Evolutionary conservation across 2,888 invertebrate genomes (phyloP), one percentile per base, ranked within the genome.

Genomic region (Pharmacophagus antenor): DNA sequence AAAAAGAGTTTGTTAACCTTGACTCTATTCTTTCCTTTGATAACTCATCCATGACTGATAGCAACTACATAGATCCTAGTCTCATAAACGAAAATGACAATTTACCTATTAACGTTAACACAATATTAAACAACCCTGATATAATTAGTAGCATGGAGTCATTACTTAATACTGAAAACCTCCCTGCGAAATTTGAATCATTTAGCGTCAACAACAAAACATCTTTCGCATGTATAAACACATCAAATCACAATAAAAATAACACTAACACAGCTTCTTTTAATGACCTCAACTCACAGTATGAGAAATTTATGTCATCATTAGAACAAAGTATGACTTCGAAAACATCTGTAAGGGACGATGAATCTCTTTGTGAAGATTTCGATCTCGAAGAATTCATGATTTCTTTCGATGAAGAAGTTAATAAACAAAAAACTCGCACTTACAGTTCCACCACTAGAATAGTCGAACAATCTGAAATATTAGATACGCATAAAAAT

Each of bases 31-130:
- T 90, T 20, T 70, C 77, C 48, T 85, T 83, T 58, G 88, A 88
- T 60, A 88, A 86, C 65, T 81, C 84, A 61, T 88, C 90, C 31
- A 84, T 88, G 81, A 85, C 88, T 22, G 92, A 89, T 70, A 89
- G 90, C 73, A 88, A 56, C 27, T 90, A 90, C 63, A 90, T 93
- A 63, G 93, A 93, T 74, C 92, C 92, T 25, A 84, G 91, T 68
- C 85, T 94, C 61, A 94, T 94, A 61, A 94, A 95, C 78, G 93
- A 93, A 82, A 93, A 93, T 76, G 94, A 94, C 78, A 94, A 94
- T 83, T 84, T 94, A 53, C 92, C 93, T 18, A 92, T 94, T 41
- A 91, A 90, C 70, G 89, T 92, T 18, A 90, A 88, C 65, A 91
- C 88, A 23, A 84, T 91, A 67, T 71, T 89, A 65, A 88, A 91